Conservation (phyloP, 2,113 vertebrate genomes). For the Menura novaehollandiae region DNA sequence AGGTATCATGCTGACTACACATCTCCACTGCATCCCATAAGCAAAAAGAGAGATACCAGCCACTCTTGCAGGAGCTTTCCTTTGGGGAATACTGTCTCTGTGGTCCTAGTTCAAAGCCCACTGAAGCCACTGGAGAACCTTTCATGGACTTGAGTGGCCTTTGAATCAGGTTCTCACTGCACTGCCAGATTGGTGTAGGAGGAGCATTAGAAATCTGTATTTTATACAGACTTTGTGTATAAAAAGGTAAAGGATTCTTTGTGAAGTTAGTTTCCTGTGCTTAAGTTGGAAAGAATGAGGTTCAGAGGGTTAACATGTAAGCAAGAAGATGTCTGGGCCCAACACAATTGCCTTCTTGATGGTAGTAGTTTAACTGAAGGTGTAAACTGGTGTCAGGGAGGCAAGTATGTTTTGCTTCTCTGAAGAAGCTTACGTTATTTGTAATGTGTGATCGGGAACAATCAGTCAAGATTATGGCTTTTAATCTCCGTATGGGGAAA, state of each 20-base stretch:
- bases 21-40: conserved; percentile 56
- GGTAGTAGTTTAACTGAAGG: conserved; percentile 31
- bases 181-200: conserved; percentile 41
- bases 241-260: conserved; percentile 19
- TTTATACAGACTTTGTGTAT: neutral
- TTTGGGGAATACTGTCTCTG: conserved; percentile 17
- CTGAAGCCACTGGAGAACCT: conserved; percentile 5
- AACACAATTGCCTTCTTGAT: conserved; percentile 77
- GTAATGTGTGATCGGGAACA: conserved; percentile 72
- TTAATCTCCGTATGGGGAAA: conserved; percentile 76
- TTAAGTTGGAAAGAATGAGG: neutral
- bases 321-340: conserved; percentile 65
- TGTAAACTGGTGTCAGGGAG: conserved; percentile 67
- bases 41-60: conserved; percentile 64
- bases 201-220: conserved; percentile 30
- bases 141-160: neutral
- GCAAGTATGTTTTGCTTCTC: conserved; percentile 76
- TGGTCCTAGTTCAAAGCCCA: conserved; percentile 21
- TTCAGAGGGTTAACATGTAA: neutral
- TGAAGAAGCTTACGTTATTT: conserved; percentile 75
- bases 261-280: neutral
- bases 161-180: conserved; percentile 12
- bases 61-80: conserved; percentile 63
- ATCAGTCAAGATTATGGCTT: conserved; percentile 71
- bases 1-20: conserved; percentile 71